Evolutionary conservation across 2,888 invertebrate genomes (phyloP).

Genomic region (Colostygia pectinataria): DNA sequence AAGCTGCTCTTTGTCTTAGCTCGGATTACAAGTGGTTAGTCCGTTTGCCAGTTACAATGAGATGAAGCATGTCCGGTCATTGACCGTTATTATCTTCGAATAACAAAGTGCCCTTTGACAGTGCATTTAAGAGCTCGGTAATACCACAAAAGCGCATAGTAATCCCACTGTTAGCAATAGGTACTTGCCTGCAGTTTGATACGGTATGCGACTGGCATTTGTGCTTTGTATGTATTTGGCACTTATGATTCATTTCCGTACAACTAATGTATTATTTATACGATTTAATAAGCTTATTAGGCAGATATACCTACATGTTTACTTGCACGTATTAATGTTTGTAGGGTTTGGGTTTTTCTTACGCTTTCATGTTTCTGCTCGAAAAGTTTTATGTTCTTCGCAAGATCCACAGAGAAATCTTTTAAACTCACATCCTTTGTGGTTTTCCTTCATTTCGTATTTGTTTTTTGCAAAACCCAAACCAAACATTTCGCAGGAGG

Average conservation of each 20-base stretch:
- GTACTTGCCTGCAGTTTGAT: constrained; percentile 40
- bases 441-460: constrained; percentile 6
- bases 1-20: constrained; percentile 28
- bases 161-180: constrained; percentile 39
- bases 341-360: background rate
- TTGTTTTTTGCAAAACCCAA: constrained; percentile 1
- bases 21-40: constrained; percentile 36
- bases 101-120: constrained; percentile 54
- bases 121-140: constrained; percentile 41
- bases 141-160: constrained; percentile 46
- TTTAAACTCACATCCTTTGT: constrained; percentile 7
- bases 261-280: constrained; percentile 1
- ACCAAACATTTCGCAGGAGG: background rate
- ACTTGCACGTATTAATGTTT: background rate
- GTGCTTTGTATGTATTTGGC: constrained; percentile 13
- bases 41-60: constrained; percentile 39
- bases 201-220: constrained; percentile 16
- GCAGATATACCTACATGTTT: background rate
- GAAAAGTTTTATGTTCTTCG: background rate
- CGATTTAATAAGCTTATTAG: background rate
- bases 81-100: constrained; percentile 51
- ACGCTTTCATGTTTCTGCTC: constrained; percentile 1
- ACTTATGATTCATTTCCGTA: constrained; percentile 3
- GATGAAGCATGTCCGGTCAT: constrained; percentile 43
- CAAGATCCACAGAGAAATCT: constrained; percentile 14